These are phyloP conservation scores for Apostichopus japonicus DNA, from an alignment of 35 echinoderm and acorn worm species.

Conservation along the genomic window DNA sequence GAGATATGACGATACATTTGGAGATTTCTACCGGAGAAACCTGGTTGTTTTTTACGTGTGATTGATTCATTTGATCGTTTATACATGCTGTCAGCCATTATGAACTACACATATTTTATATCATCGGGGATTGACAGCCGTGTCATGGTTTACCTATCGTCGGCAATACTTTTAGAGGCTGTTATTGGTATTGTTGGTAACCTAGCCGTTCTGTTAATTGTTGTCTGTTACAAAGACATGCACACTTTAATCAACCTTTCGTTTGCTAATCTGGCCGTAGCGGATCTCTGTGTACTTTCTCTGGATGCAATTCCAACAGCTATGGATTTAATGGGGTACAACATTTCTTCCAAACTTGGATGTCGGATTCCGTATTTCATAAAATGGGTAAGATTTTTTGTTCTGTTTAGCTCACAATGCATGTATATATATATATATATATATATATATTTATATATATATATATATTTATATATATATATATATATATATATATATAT, in stretches of 20 bases:
- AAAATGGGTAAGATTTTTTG: constrained; percentile 52
- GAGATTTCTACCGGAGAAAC: no score
- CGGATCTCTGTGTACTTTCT: constrained; percentile 70
- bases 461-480: no score
- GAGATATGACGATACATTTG: no score
- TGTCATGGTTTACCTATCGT: not conserved
- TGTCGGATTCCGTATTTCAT: constrained; percentile 67
- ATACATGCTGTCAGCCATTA: no score
- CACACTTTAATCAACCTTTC: constrained; percentile 82
- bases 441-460: no score
- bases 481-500: no score
- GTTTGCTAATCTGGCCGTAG: constrained; percentile 80
- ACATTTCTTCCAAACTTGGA: constrained; percentile 61
- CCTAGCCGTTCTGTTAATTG: constrained; percentile 58
- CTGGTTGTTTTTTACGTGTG: no score
- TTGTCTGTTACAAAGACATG: constrained; percentile 73
- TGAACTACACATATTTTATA: no score
- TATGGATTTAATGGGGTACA: constrained; percentile 52
- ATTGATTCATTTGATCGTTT: no score
- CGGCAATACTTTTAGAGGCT: constrained; percentile 43
- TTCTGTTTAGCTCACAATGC: no score
- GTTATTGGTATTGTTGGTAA: constrained; percentile 63
- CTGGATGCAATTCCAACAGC: constrained; percentile 74
- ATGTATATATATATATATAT: no score
- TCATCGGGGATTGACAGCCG: no score